Conservation (phyloP, 2,113 vertebrate genomes). For the Opisthocomus hoazin region DNA sequence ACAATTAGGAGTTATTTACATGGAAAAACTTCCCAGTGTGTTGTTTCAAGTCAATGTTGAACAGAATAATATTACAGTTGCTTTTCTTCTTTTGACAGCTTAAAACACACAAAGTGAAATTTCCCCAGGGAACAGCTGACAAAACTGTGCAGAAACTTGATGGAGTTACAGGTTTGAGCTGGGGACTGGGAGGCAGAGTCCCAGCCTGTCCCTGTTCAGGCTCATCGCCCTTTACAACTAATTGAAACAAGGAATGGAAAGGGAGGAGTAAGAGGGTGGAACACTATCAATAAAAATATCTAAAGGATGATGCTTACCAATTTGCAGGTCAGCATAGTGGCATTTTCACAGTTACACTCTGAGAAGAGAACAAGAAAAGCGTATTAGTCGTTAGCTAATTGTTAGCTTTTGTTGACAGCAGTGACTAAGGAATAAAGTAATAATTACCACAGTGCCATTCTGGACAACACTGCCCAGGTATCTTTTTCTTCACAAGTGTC, state of each 20-base stretch:
- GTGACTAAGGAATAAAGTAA: neutral
- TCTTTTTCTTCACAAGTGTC: slow-evolving; percentile 74
- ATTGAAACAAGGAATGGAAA: neutral
- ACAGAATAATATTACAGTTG: neutral
- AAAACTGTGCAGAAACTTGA: neutral
- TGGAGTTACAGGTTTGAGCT: neutral
- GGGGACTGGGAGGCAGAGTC: neutral
- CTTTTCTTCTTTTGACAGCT: neutral
- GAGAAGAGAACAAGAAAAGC: slow-evolving; percentile 16
- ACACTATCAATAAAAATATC: neutral
- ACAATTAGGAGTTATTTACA: neutral
- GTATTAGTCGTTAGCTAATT: neutral
- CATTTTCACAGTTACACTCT: slow-evolving; percentile 92
- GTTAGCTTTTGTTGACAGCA: neutral
- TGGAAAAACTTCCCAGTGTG: neutral
- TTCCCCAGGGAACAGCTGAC: neutral
- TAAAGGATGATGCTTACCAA: slow-evolving; percentile 78
- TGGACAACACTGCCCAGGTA: slow-evolving; percentile 85
- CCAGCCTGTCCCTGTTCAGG: neutral
- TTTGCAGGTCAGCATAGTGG: slow-evolving; percentile 76
- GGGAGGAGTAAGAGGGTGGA: neutral
- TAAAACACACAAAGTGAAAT: neutral
- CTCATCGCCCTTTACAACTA: neutral
- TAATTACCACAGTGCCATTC: slow-evolving; percentile 87
- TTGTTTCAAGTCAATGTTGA: neutral